Evolutionary conservation across 2,888 invertebrate genomes (phyloP).

Genomic region (Phyto melanocephala): DNA sequence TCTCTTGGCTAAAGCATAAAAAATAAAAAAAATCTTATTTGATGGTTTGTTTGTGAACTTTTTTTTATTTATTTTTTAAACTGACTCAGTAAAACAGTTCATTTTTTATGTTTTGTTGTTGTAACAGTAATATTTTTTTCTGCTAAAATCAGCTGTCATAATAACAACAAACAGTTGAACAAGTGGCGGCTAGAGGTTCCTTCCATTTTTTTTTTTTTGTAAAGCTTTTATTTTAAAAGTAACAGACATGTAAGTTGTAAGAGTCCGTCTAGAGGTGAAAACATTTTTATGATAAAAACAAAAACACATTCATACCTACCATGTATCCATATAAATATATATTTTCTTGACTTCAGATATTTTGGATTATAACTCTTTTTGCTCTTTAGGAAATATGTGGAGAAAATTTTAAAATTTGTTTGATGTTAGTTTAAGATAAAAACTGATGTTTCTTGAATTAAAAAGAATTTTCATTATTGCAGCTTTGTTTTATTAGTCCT

Average conservation of each 20-base stretch:
- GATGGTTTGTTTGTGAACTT: slow-evolving; percentile 17
- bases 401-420: too few relatives aligned
- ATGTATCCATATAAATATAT: too few relatives aligned
- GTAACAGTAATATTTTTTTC: neutral
- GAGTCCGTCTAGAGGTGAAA: too few relatives aligned
- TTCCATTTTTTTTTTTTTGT: neutral
- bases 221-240: slow-evolving; percentile 20
- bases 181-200: neutral
- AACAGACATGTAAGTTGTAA: neutral
- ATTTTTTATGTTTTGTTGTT: slow-evolving; percentile 41
- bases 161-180: neutral
- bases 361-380: too few relatives aligned
- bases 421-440: too few relatives aligned
- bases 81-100: slow-evolving; percentile 40
- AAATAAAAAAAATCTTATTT: neutral
- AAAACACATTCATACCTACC: too few relatives aligned
- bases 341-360: too few relatives aligned
- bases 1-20: neutral
- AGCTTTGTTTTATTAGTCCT: too few relatives aligned
- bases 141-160: neutral
- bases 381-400: too few relatives aligned
- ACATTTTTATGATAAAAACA: too few relatives aligned
- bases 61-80: slow-evolving; percentile 13
- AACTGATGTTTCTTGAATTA: too few relatives aligned
- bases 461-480: too few relatives aligned